A percentile compares a stretch with the other conserved stretches of the same genome.
These are phyloP conservation scores for Popillia japonica DNA, from an alignment of 1,140 invertebrate species.

Conservation along the genomic window DNA sequence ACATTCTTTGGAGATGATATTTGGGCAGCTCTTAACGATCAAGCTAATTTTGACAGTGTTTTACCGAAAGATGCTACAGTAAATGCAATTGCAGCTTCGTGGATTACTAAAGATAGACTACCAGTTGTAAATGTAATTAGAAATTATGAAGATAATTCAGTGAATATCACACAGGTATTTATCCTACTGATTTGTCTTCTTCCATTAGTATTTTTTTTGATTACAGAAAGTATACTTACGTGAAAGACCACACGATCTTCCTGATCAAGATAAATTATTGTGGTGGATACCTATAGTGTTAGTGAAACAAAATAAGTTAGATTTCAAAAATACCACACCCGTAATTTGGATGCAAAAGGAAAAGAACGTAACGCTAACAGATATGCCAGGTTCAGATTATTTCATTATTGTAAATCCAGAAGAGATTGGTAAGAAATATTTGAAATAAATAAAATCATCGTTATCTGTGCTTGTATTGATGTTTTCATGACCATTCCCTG, in stretches of 20 bases:
- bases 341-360: slow-evolving; percentile 68
- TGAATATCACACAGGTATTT: slow-evolving; percentile 74
- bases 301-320: slow-evolving; percentile 64
- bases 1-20: slow-evolving; percentile 83
- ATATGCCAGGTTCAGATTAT: slow-evolving; percentile 64
- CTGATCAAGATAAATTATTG: slow-evolving; percentile 68
- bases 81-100: slow-evolving; percentile 76
- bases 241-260: slow-evolving; percentile 72
- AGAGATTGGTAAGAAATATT: slow-evolving; percentile 70
- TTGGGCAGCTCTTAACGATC: slow-evolving; percentile 77
- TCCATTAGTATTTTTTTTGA: no score
- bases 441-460: background rate
- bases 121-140: slow-evolving; percentile 79
- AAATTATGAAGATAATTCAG: slow-evolving; percentile 71
- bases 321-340: slow-evolving; percentile 66
- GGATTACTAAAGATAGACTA: slow-evolving; percentile 82
- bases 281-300: slow-evolving; percentile 78
- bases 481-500: slow-evolving; percentile 75
- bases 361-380: slow-evolving; percentile 62
- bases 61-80: slow-evolving; percentile 68
- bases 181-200: no score
- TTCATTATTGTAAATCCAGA: slow-evolving; percentile 83
- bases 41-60: slow-evolving; percentile 67
- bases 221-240: slow-evolving; percentile 72
- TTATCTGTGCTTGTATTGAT: background rate